phyloP scores from a whole-genome alignment of 37 sponge, comb jelly and placozoan species.

The Oopsacas minuta region DNA sequence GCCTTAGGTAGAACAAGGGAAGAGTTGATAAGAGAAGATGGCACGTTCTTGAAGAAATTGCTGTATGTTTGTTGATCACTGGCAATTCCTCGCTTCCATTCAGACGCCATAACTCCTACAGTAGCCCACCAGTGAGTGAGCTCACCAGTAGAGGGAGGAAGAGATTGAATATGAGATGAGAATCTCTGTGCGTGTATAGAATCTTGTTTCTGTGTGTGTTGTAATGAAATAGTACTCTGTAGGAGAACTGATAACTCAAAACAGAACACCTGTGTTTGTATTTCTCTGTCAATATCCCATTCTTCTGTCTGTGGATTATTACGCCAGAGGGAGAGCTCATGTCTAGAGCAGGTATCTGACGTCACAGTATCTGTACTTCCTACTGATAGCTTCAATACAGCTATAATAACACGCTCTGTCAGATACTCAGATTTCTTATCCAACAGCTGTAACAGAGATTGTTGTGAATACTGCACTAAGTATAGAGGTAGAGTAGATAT shows the following conservation, averaged over 20 bases:
- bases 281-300: not conserved
- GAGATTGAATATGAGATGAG: not conserved
- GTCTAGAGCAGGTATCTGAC: not conserved
- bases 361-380: not conserved
- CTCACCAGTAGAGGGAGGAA: not conserved
- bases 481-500: not conserved
- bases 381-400: not conserved
- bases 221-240: not conserved
- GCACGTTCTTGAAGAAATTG: not conserved
- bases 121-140: slow-evolving; percentile 14
- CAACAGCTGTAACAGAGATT: not conserved
- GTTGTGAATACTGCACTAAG: not conserved
- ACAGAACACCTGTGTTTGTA: not conserved
- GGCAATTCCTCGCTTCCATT: not conserved
- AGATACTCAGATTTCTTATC: not conserved
- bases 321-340: not conserved
- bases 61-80: not conserved
- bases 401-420: not conserved
- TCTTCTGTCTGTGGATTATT: not conserved
- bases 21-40: not conserved
- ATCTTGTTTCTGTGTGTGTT: not conserved
- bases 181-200: not conserved
- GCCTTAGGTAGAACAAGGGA: not conserved
- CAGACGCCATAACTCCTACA: not conserved
- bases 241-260: not conserved